Evolutionary conservation across 2,797 vertebrate genomes (phyloP).

Genomic region (Peromyscus aztecus): DNA sequence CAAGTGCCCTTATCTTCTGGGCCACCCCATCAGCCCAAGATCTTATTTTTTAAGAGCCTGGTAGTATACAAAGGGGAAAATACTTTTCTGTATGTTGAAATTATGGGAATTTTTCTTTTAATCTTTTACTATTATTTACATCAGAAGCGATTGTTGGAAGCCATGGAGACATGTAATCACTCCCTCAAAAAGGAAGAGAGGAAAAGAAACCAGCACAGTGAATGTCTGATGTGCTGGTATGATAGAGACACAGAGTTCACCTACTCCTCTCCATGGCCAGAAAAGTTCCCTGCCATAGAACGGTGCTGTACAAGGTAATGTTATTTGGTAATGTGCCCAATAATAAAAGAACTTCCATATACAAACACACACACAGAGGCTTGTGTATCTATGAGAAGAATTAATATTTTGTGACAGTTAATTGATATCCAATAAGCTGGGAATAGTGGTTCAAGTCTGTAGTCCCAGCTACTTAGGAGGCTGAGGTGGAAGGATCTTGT

Average conservation of each 20-base stretch:
- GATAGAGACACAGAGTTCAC: slow-evolving; percentile 90
- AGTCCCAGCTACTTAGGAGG: not conserved
- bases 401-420: slow-evolving; percentile 23
- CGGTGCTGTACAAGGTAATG: slow-evolving; percentile 93
- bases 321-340: slow-evolving; percentile 15
- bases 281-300: slow-evolving; percentile 92
- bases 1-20: not conserved
- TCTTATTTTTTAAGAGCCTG: slow-evolving; percentile 54
- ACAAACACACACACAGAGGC: not conserved
- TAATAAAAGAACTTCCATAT: not conserved
- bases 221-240: slow-evolving; percentile 93
- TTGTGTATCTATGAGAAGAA: not conserved
- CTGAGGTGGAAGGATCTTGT: not conserved
- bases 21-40: not conserved
- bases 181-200: slow-evolving; percentile 92
- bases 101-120: slow-evolving; percentile 12
- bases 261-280: slow-evolving; percentile 91
- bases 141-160: slow-evolving; percentile 94
- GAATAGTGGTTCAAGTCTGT: not conserved
- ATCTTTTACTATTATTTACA: slow-evolving; percentile 52
- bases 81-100: slow-evolving; percentile 48
- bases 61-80: slow-evolving; percentile 16
- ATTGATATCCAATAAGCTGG: not conserved
- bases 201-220: slow-evolving; percentile 94
- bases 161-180: slow-evolving; percentile 94